Evolutionary conservation across 1,140 invertebrate species (phyloP), one percentile per base, ranked within the genome.

Genomic region (Acromyrmex heyeri): DNA sequence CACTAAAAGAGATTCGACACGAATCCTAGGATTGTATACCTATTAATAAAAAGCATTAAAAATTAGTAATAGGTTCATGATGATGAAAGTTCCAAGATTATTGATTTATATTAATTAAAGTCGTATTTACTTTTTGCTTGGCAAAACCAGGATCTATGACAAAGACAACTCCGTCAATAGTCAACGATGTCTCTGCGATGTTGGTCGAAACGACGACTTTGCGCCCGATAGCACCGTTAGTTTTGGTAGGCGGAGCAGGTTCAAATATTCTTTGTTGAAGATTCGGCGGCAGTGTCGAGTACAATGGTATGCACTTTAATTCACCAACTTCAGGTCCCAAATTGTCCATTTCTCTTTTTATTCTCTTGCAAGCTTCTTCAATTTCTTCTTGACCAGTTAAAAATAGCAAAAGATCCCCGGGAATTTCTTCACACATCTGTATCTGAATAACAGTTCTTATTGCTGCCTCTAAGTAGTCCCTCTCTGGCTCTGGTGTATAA

Each of bases 131-230:
- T 96, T 99, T 99, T 95, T 99, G 99, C 95, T 99, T 99, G 0
- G 99, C 99, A 96, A 99, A 99, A 18, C 99, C 99, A n/a, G 99
- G 99, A 96, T 99, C 99, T 93, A 99, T 99, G 1, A 99, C 99
- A 96, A 99, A 99, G 7, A 99, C 99, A n/a, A 99, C 99, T 83
- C 99, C 99, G 93, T 99, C 99, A 92, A 99, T 99, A 1, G 99
- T 99, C 5, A 99, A 95, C 0, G 99, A 99, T 0, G 99, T 99
- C 96, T 99, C 99, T 0, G 99, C 99, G 91, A 99, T 99, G 94
- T 99, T 99, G 0, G 99, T 99, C 0, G 99, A 99, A 0, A 99
- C 98, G 0, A 99, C 99, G 27, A 99, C 97, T 96, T 99, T 99
- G 24, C 99, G 96, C 0, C 99, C 99, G 78, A 99, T 98, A 0